Evolutionary conservation across 1,140 invertebrate genomes (phyloP), one percentile per base, ranked within the genome.

Genomic region (Cydia splendana): DNA sequence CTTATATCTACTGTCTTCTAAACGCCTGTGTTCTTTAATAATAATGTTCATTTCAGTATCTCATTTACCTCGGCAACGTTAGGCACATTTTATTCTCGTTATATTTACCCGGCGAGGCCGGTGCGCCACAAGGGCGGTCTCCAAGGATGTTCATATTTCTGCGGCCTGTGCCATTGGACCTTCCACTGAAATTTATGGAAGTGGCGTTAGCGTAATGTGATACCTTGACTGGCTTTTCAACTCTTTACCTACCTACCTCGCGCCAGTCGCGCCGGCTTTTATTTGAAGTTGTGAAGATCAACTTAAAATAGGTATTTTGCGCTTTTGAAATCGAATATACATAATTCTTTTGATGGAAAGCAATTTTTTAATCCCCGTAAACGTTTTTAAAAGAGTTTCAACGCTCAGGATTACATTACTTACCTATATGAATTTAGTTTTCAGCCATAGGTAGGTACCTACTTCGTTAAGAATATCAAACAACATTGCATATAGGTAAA

Each of bases 131-230:
- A 69, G 65, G 67, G 34, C 67, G 67, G 67, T 71, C 67, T 71
- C 67, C 67, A 71, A 71, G 67, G 67, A 71, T 45, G 67, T 71
- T 71, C 67, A 71, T 71, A 71, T 71, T 69, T 69, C 65, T 71
- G 34, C 67, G 45, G 34, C 2, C 67, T n/a, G n/a, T 71, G 30
- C 67, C 7, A 71, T 71, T 42, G 30, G 67, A 38, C 30, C 18
- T 71, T 71, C 34, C 67, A 71, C 34, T 71, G 67, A 71, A 71
- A 71, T 71, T 71, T 71, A 45, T 71, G 34, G 30, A 45, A 18
- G n/a, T 42, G 30, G 9, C 38, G 28, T 38, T 42, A 20, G 30
- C 30, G 67, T 18, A 71, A 71, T 30, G 15, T 45, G n/a, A 71
- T 71, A 62, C 57, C 20, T 62, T 62, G 57, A 24, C 57, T 24